These are phyloP conservation scores for Brachyptera risi DNA, from an alignment of 2,888 invertebrate species.

Conservation along the genomic window DNA sequence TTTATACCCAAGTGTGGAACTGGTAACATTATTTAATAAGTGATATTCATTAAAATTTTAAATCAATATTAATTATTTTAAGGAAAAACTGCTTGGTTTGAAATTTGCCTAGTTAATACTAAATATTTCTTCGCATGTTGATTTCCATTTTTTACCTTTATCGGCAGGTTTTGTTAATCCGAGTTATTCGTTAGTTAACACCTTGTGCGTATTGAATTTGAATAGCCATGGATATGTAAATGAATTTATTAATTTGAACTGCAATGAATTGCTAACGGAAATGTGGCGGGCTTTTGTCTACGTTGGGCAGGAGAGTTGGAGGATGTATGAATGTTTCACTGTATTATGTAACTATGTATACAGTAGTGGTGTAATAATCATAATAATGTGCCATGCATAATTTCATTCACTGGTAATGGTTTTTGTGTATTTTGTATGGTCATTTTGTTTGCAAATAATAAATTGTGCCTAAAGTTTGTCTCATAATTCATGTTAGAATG, in stretches of 20 bases:
- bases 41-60: too few relatives aligned
- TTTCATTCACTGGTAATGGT: constrained; percentile 1
- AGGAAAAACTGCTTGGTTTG: too few relatives aligned
- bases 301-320: background rate
- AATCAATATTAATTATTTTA: too few relatives aligned
- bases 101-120: too few relatives aligned
- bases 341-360: too few relatives aligned
- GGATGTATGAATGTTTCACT: background rate
- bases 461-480: constrained; percentile 2
- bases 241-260: background rate
- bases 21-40: too few relatives aligned
- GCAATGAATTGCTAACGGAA: background rate
- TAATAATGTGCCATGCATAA: constrained; percentile 18
- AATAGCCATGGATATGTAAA: background rate
- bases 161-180: too few relatives aligned
- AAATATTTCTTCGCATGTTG: too few relatives aligned
- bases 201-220: background rate
- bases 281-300: background rate
- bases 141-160: too few relatives aligned
- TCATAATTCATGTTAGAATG: background rate
- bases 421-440: constrained; percentile 14
- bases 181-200: too few relatives aligned
- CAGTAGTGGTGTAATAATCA: too few relatives aligned
- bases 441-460: constrained; percentile 18
- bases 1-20: too few relatives aligned